Conservation (phyloP, 2,888 invertebrate genomes). For the Meloe dianella region DNA sequence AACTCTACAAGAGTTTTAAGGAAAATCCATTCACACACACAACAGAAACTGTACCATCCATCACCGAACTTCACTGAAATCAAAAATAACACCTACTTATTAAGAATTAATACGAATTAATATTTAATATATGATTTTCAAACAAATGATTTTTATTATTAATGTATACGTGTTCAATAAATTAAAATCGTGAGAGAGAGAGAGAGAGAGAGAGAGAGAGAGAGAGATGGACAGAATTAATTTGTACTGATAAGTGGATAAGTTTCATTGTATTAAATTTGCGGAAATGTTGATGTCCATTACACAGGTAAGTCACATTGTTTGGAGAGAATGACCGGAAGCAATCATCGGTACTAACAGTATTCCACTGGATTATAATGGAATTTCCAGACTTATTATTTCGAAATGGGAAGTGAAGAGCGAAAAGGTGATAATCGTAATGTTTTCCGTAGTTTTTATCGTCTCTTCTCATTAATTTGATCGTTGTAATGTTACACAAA, state of each 20-base stretch:
- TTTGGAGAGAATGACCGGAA: slow-evolving; percentile 43
- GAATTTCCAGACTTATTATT: slow-evolving; percentile 33
- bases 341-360: slow-evolving; percentile 37
- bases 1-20: background rate
- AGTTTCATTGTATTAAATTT: slow-evolving; percentile 28
- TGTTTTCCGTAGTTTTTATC: background rate
- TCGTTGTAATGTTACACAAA: background rate
- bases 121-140: too few relatives aligned
- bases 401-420: slow-evolving; percentile 20
- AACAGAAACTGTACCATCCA: background rate
- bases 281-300: slow-evolving; percentile 39
- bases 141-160: too few relatives aligned
- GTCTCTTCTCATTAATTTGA: background rate
- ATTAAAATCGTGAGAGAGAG: too few relatives aligned
- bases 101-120: too few relatives aligned
- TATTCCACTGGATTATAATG: slow-evolving; percentile 41
- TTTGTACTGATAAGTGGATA: background rate
- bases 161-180: too few relatives aligned
- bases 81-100: too few relatives aligned
- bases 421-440: background rate
- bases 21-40: background rate
- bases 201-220: too few relatives aligned
- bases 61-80: background rate
- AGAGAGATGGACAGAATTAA: too few relatives aligned
- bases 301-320: slow-evolving; percentile 43